phyloP scores from a whole-genome alignment of 2,888 invertebrate genomes.

The Caenorhabditis zanzibari region DNA sequence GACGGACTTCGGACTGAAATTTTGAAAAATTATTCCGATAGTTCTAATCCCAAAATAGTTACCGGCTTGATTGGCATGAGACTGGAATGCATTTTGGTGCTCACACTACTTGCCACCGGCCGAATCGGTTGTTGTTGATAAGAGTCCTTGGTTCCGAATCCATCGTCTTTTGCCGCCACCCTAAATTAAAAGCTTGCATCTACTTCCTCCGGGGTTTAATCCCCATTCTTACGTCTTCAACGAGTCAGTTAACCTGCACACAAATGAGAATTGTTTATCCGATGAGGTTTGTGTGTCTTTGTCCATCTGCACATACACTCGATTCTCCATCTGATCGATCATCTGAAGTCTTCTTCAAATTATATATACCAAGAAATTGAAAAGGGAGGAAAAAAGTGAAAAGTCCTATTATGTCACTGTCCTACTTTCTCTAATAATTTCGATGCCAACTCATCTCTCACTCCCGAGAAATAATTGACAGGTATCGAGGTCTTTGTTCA shows the following conservation, averaged over 20 bases:
- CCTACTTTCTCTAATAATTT: conserved; percentile 62
- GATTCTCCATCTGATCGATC: conserved; percentile 82
- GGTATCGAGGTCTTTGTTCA: conserved; percentile 49
- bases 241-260: conserved; percentile 78
- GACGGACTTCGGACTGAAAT: conserved; percentile 62
- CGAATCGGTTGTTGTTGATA: conserved; percentile 56
- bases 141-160: conserved; percentile 36
- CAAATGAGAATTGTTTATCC: conserved; percentile 82
- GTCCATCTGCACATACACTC: conserved; percentile 83
- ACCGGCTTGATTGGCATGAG: conserved; percentile 64
- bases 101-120: conserved; percentile 66
- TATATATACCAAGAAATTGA: too few relatives aligned
- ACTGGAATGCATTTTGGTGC: conserved; percentile 62
- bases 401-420: conserved; percentile 58
- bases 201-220: not conserved
- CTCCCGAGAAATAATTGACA: conserved; percentile 54
- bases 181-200: conserved; percentile 16
- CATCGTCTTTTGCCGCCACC: conserved; percentile 38
- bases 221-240: conserved; percentile 48
- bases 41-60: not conserved
- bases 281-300: conserved; percentile 80
- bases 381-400: conserved; percentile 51
- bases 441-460: conserved; percentile 51
- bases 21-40: not conserved
- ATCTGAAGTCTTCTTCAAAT: conserved; percentile 72